Percentiles rank a stretch among this genome's conserved stretches.
These are phyloP conservation scores for Tineola bisselliella DNA, from an alignment of 2,888 invertebrate species.

Conservation along the genomic window DNA sequence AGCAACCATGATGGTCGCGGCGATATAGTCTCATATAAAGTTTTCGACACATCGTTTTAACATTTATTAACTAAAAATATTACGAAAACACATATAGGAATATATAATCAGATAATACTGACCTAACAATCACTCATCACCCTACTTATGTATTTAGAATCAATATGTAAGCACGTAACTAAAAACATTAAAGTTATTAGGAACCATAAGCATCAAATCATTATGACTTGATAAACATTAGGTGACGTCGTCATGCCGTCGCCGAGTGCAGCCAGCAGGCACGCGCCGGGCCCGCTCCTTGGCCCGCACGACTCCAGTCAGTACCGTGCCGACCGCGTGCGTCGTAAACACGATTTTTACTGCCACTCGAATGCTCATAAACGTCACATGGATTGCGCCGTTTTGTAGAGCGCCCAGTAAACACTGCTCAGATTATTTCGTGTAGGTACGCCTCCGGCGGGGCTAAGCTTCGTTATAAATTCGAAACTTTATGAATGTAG, in stretches of 20 bases:
- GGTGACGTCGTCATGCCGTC: slow-evolving; percentile 18
- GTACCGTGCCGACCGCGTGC: slow-evolving; percentile 25
- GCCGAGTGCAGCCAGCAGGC: slow-evolving; percentile 19
- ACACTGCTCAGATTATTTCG: slow-evolving; percentile 54
- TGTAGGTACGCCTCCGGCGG: slow-evolving; percentile 45
- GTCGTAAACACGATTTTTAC: slow-evolving; percentile 65
- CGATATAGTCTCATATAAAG: no score
- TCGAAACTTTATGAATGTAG: slow-evolving; percentile 56
- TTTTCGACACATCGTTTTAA: no score
- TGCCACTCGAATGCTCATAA: slow-evolving; percentile 61
- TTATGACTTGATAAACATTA: not conserved
- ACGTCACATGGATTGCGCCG: slow-evolving; percentile 63
- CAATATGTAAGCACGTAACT: no score
- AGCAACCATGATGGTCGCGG: no score
- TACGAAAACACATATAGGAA: no score
- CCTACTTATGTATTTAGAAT: no score
- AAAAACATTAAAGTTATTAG: no score
- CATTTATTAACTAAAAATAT: no score
- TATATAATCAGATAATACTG: no score
- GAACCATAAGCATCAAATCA: not conserved
- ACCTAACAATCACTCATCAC: no score
- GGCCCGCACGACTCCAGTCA: slow-evolving; percentile 1
- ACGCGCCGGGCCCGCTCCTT: slow-evolving; percentile 26
- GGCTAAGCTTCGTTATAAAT: slow-evolving; percentile 64
- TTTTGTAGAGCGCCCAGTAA: slow-evolving; percentile 62